phyloP scores from a whole-genome alignment of 2,888 invertebrate species.

The Pyrgus malvae region DNA sequence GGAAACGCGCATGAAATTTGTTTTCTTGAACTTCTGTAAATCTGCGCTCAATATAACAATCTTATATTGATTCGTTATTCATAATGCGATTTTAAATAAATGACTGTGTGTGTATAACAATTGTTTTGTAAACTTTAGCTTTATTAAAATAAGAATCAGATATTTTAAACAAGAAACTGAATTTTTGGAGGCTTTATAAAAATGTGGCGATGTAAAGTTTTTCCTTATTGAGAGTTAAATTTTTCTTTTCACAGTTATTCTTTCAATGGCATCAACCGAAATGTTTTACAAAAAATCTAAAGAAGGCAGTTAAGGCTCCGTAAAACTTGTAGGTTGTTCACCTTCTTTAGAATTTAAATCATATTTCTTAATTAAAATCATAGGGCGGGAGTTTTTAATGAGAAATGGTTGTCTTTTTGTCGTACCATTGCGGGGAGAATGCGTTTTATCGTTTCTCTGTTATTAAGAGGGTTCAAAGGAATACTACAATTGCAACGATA shows the following conservation, averaged over 20 bases:
- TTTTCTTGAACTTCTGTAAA: too few relatives aligned
- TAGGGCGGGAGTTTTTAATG: constrained; percentile 21
- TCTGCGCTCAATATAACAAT: too few relatives aligned
- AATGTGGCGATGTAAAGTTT: too few relatives aligned
- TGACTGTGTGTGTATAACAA: too few relatives aligned
- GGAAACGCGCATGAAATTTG: too few relatives aligned
- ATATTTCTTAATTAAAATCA: constrained; percentile 30
- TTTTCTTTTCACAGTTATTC: constrained; percentile 20
- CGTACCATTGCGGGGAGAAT: constrained; percentile 20
- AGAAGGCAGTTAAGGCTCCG: constrained; percentile 16
- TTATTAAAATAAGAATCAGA: too few relatives aligned
- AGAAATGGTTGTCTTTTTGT: constrained; percentile 21
- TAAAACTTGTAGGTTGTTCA: constrained; percentile 26
- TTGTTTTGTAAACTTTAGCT: too few relatives aligned
- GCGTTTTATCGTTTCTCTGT: constrained; percentile 34
- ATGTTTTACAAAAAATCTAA: constrained; percentile 19
- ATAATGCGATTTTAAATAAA: too few relatives aligned
- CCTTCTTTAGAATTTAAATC: constrained; percentile 24
- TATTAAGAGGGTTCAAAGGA: constrained; percentile 41
- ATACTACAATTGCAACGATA: constrained; percentile 66
- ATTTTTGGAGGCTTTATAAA: too few relatives aligned
- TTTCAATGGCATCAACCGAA: constrained; percentile 27
- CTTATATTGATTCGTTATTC: too few relatives aligned
- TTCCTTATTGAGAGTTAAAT: constrained; percentile 2
- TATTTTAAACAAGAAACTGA: too few relatives aligned